Evolutionary conservation across 30 jellyfish, hydroid and myxozoan genomes (phyloP).

Genomic region (Turritopsis rubra): DNA sequence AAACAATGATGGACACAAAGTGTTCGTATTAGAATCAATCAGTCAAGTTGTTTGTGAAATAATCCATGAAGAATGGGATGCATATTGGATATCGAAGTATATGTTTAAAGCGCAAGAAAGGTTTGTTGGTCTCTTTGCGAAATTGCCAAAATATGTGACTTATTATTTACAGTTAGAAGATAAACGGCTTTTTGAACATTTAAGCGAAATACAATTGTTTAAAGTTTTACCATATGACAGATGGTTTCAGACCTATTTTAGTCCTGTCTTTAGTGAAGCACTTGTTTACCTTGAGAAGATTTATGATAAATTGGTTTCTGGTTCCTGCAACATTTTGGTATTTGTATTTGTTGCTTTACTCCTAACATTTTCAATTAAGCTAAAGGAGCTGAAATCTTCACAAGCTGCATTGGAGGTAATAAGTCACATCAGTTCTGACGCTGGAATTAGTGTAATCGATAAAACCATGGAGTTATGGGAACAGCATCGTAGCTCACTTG

Average conservation of each 20-base stretch:
- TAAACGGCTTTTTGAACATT: slow-evolving; percentile 70
- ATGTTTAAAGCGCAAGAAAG: slow-evolving; percentile 64
- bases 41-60: slow-evolving; percentile 64
- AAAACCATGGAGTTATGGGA: slow-evolving; percentile 87
- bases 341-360: slow-evolving; percentile 76
- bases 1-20: slow-evolving; percentile 68
- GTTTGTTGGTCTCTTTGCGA: slow-evolving; percentile 51
- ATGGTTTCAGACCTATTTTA: slow-evolving; percentile 86
- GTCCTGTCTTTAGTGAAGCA: slow-evolving; percentile 60
- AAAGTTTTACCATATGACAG: slow-evolving; percentile 74
- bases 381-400: slow-evolving; percentile 45
- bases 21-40: slow-evolving; percentile 58
- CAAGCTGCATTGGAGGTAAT: slow-evolving; percentile 47
- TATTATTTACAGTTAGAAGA: slow-evolving; percentile 73
- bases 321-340: slow-evolving; percentile 83
- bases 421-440: slow-evolving; percentile 17
- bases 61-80: slow-evolving; percentile 62
- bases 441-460: slow-evolving; percentile 65
- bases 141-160: slow-evolving; percentile 70
- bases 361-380: slow-evolving; percentile 47
- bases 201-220: slow-evolving; percentile 71
- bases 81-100: slow-evolving; percentile 76
- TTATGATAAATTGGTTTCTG: slow-evolving; percentile 86
- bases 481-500: slow-evolving; percentile 69
- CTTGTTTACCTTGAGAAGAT: slow-evolving; percentile 27